Conservation (phyloP, 1,140 invertebrate species). For the Drosophila miranda region DNA sequence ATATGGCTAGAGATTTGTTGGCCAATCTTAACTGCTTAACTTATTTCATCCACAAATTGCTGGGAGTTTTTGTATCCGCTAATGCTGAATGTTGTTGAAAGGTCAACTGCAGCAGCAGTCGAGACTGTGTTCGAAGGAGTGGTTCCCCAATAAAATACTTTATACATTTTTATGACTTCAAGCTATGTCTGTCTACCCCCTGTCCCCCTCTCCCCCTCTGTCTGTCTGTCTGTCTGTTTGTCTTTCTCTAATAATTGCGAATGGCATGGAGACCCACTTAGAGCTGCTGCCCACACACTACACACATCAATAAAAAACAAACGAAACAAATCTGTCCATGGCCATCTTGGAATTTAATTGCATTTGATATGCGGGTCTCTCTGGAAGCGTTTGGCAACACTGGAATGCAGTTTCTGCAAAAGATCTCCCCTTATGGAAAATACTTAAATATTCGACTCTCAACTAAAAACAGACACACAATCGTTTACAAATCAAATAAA, state of each 20-base stretch:
- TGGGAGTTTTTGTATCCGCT: constrained; percentile 8
- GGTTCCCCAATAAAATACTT: constrained; percentile 21
- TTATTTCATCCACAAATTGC: constrained; percentile 48
- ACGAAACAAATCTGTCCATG: constrained; percentile 29
- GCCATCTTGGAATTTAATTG: constrained; percentile 36
- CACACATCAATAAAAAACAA: not conserved
- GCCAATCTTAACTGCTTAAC: constrained; percentile 40
- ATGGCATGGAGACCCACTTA: constrained; percentile 41
- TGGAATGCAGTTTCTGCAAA: not conserved
- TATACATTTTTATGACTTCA: constrained; percentile 38
- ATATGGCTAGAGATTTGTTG: constrained; percentile 24
- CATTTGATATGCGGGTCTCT: too few relatives aligned
- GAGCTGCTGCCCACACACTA: constrained; percentile 38
- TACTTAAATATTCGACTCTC: too few relatives aligned
- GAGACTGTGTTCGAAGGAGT: constrained; percentile 46
- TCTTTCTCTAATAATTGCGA: constrained; percentile 37
- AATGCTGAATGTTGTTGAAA: constrained; percentile 46
- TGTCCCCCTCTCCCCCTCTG: not conserved
- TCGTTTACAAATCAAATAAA: too few relatives aligned
- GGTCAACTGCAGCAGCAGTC: constrained; percentile 47
- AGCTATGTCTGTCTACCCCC: constrained; percentile 26
- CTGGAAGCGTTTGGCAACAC: too few relatives aligned
- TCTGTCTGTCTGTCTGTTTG: too few relatives aligned
- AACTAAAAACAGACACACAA: too few relatives aligned
- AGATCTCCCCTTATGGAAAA: too few relatives aligned